Evolutionary conservation across 2,113 vertebrate genomes (phyloP).

Genomic region (Monopterus albus): DNA sequence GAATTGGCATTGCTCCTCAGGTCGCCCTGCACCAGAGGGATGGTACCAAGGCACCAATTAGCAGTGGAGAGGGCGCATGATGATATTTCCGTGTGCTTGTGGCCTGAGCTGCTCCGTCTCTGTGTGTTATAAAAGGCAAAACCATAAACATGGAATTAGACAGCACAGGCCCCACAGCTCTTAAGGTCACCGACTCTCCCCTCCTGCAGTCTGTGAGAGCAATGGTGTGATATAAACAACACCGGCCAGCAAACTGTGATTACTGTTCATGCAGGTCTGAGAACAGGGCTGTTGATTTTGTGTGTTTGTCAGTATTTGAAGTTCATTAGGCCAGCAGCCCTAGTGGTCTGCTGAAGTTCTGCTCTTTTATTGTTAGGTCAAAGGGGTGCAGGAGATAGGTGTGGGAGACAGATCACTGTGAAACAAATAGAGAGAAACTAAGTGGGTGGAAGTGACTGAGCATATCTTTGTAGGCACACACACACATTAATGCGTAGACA

Average conservation of each 20-base stretch:
- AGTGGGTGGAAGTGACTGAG: conserved; percentile 73
- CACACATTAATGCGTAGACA: conserved; percentile 22
- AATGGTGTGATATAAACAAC: conserved; percentile 70
- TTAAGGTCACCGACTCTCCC: conserved; percentile 72
- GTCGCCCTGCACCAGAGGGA: conserved; percentile 64
- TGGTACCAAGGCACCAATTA: conserved; percentile 82
- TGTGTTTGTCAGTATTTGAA: conserved; percentile 50
- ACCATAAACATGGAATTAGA: conserved; percentile 83
- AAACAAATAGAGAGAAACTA: conserved; percentile 55
- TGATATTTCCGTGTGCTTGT: conserved; percentile 83
- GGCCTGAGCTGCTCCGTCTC: conserved; percentile 71
- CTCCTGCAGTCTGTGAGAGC: conserved; percentile 58
- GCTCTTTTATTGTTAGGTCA: conserved; percentile 52
- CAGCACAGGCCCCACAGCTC: conserved; percentile 73
- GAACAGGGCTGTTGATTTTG: conserved; percentile 48
- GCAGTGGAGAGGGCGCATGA: conserved; percentile 74
- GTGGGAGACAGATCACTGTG: conserved; percentile 68
- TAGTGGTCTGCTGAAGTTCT: conserved; percentile 21
- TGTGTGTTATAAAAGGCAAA: conserved; percentile 82
- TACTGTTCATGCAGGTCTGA: conserved; percentile 35
- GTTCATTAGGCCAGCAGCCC: conserved; percentile 53
- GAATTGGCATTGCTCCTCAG: conserved; percentile 50
- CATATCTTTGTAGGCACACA: conserved; percentile 53
- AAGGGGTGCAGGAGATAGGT: conserved; percentile 59
- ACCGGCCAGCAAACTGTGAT: conserved; percentile 45